A percentile compares a stretch with the other conserved stretches of the same genome.
Conservation (phyloP, 2,113 vertebrate genomes). For the Neopipo cinnamomea region DNA sequence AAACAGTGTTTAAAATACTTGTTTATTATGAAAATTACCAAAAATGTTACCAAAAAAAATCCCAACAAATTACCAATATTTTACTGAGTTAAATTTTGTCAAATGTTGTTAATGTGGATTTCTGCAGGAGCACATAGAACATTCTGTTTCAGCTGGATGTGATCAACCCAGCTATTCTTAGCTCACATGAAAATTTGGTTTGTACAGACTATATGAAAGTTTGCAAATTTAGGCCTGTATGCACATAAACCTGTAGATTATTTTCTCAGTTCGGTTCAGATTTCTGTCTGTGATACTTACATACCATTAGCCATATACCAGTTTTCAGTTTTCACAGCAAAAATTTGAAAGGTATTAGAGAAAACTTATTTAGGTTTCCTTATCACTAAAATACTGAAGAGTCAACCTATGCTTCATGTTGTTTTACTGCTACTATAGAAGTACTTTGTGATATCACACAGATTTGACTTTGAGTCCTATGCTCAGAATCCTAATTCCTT, state of each 20-base stretch:
- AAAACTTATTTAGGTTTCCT: background rate
- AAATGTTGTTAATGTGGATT: background rate
- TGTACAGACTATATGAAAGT: background rate
- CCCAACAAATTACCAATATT: background rate
- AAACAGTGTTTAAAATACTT: background rate
- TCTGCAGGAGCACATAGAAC: background rate
- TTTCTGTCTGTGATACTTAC: background rate
- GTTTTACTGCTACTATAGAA: background rate
- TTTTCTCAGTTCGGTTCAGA: background rate
- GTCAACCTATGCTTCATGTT: background rate
- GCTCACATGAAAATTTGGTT: background rate
- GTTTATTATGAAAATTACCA: fast-evolving
- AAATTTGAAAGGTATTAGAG: background rate
- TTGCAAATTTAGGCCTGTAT: background rate
- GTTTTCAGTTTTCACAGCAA: background rate
- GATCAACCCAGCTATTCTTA: background rate
- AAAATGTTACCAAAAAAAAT: background rate
- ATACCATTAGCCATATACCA: background rate
- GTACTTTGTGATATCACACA: background rate
- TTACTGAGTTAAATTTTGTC: background rate
- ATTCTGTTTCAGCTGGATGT: background rate
- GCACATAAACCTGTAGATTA: background rate
- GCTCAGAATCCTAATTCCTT: background rate
- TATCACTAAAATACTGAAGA: background rate
- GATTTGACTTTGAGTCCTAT: background rate